Base-by-base conservation (phyloP, 2,113 vertebrate species). In the Sula dactylatra region DNA sequence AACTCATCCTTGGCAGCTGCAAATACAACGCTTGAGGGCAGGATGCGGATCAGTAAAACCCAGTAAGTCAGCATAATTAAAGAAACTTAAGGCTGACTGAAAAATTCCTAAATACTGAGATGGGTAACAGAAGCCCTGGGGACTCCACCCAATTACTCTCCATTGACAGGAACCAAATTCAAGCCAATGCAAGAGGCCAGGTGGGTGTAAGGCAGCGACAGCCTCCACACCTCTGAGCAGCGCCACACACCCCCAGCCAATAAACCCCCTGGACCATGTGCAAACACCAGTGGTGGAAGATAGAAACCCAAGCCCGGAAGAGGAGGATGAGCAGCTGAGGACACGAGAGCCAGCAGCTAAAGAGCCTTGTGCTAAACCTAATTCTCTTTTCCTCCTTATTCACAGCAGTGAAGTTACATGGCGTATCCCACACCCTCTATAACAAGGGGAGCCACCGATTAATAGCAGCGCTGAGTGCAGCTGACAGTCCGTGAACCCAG, bases 401-500 rank as follows among this genome's bases (percentile, higher is more conserved):
- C 32, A 8, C 47, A 78, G 65, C 49, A 31, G 55, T 0, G 24
- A 59, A 17, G 58, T 3, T 6, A 22, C 1, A 3, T 2, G 11
- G 36, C 0, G 4, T 8, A 47, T 13, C 40, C 40, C 3, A 2
- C 19, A 14, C 16, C 25, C 55, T 27, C 49, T 31, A 11, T 13
- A 55, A 71, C 4, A 14, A 45, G 4, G 59, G 19, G 9, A 52
- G 61, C 14, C 27, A 22, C 4, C 2, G 2, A 34, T 8, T 13
- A 27, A 38, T 4, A 36, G 65, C 65, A 5, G 38, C 4, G 1
- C 7, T 0, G 4, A 29, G 40, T 1, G 0, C 62, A 55, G 47
- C 21, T 0, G 3, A 21, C 0, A 4, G 6, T 4, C 47, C 7
- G 66, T 4, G 34, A 38, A 15, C 9, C 9, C 85, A 2, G 16